Evolutionary conservation across 2,113 vertebrate genomes (phyloP), one percentile per base, ranked within the genome.

Genomic region (Lucifuga dentata): DNA sequence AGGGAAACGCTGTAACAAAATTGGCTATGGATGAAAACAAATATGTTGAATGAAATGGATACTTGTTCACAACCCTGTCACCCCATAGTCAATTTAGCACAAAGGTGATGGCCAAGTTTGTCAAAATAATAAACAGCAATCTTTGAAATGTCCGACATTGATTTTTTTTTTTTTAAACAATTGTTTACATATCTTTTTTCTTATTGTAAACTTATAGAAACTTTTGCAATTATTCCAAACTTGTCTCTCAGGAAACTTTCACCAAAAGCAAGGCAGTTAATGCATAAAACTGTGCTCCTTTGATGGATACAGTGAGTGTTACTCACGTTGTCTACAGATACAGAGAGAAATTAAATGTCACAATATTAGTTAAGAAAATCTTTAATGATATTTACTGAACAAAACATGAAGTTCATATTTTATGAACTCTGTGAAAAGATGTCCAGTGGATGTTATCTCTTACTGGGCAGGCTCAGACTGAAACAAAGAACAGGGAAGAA

Each of bases 331-430:
- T 21, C 3, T 53, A 61, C 56, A 16, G 21, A 50, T 7, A 55
- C 11, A 26, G 13, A 41, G 1, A 3, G 38, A 21, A 8, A 29
- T 4, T 1, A 8, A 46, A 23, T 23, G 36, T 0, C 8, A 40
- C 11, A 26, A 29, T 29, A 29, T 29, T n/a, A 29, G 1, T 41
- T 1, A 46, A 41, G 11, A 48, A 65, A 24, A 24, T 21, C 11
- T 60, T 71, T 57, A 49, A 23, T 64, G 21, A 15, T 21, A 52
- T 8, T 24, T 21, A 24, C 15, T 56, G 3, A 12, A 43, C 41
- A 65, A 8, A 64, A 49, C 48, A 56, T 3, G 32, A 15, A 6
- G n/a, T 52, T 65, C 5, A 73, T 46, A 45, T 73, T 53, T 59
- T 62, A 65, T 65, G 16, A 59, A 50, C 21, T 53, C 24, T 21